Evolutionary conservation across 2,113 vertebrate species (phyloP).

Genomic region (Plectropomus leopardus): DNA sequence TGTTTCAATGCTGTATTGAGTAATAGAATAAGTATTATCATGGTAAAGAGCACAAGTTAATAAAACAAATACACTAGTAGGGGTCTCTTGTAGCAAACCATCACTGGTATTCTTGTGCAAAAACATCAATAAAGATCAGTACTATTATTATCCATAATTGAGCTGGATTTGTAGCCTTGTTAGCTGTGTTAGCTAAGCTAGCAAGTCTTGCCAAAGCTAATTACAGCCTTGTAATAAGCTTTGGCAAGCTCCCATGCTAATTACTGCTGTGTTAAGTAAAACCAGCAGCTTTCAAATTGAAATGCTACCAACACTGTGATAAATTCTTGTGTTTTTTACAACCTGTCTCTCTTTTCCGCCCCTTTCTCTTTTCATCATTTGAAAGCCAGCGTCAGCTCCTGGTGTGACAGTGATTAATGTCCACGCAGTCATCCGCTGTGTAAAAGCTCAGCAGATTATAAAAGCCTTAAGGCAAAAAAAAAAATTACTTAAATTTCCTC

Average conservation of each 20-base stretch:
- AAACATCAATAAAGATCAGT: background rate
- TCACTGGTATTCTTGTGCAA: background rate
- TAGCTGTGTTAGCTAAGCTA: background rate
- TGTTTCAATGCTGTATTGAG: background rate
- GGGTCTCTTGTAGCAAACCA: background rate
- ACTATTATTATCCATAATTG: background rate
- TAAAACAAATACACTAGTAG: background rate
- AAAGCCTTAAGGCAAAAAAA: background rate
- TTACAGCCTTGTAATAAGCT: background rate
- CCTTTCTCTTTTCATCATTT: background rate
- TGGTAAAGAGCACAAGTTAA: too few relatives aligned
- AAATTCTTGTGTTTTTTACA: background rate
- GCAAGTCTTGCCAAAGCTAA: background rate
- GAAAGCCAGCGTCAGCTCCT: background rate
- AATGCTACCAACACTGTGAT: background rate
- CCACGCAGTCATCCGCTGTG: background rate
- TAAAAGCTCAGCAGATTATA: background rate
- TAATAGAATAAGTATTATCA: background rate
- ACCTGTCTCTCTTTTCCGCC: background rate
- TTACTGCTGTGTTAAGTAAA: background rate
- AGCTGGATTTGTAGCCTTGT: background rate
- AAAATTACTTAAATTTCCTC: background rate
- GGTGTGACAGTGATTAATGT: conserved; percentile 5
- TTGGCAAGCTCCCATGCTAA: background rate
- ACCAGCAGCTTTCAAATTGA: background rate